Evolutionary conservation across 2,888 invertebrate species (phyloP), one percentile per base, ranked within the genome.

Genomic region (Amiota communis): DNA sequence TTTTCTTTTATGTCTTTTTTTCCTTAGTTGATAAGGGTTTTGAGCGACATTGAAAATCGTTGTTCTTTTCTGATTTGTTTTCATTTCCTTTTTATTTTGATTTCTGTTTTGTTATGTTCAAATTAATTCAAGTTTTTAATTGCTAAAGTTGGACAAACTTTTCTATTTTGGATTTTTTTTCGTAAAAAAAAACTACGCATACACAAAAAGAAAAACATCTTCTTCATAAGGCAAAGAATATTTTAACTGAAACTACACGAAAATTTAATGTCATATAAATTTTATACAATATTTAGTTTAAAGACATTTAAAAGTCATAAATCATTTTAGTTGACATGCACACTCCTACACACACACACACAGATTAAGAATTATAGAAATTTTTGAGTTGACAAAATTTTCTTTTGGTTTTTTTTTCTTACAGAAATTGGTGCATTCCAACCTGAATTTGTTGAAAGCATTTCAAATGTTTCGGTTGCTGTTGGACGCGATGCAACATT

Each of bases 401-500:
- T 51, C 17, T 65, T 11, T 13, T 4, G 11, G 46, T 49, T 13
- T 13, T 23, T 70, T 36, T 57, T 57, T 8, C 11, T 73, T 92
- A 88, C 92, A 95, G 94, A 93, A 85, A 91, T 92, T 88, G 93
- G 94, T 77, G 87, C 89, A 80, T 95, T 93, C 89, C 95, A 95
- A 89, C 97, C 97, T 20, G 95, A 96, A 90, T 97, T 97, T 87
- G 93, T 93, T 74, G 95, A 95, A 85, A 94, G 95, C 59, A 93
- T 97, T 87, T 92, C 93, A 81, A 97, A 97, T 91, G 91, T 96
- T 82, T 96, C 96, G 73, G 93, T 97, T 73, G 93, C 96, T 71
- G 92, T 96, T 75, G 96, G 96, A 76, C 92, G 97, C 86, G 96
- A 97, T 89, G 96, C 96, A 75, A 95, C 94, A 76, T 96, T 97